Conservation (phyloP, 2,797 vertebrate species). For the Tapirus indicus region DNA sequence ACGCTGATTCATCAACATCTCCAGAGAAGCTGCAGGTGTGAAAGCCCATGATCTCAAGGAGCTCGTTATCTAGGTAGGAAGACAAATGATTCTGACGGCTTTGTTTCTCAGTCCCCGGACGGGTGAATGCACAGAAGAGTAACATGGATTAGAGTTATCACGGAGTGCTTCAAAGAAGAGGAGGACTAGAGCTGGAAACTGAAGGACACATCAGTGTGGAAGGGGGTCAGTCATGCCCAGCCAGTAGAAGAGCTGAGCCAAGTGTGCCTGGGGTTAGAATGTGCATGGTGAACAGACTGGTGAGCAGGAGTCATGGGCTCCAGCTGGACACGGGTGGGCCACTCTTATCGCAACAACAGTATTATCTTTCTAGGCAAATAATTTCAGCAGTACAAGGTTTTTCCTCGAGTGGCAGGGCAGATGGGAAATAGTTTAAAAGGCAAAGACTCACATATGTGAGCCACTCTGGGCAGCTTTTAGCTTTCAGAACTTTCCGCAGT, state of each 20-base stretch:
- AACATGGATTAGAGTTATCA: not conserved
- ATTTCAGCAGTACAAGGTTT: slow-evolving; percentile 79
- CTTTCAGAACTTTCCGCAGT: not conserved
- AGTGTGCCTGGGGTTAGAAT: not conserved
- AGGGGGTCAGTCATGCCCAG: not conserved
- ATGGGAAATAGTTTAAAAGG: slow-evolving; percentile 78
- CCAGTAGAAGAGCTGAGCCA: not conserved
- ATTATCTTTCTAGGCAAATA: slow-evolving; percentile 71
- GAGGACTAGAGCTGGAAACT: not conserved
- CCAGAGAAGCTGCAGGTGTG: not conserved
- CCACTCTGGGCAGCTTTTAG: not conserved
- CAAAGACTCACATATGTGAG: slow-evolving; percentile 49
- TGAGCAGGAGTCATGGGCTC: not conserved
- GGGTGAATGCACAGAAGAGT: not conserved
- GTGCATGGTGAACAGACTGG: not conserved
- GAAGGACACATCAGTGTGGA: not conserved
- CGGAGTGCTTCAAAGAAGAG: not conserved
- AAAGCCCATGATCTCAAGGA: not conserved
- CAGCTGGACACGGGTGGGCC: not conserved
- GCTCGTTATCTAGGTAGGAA: not conserved
- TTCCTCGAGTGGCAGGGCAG: slow-evolving; percentile 71
- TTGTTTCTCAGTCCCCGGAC: not conserved
- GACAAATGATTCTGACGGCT: not conserved
- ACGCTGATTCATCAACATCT: not conserved
- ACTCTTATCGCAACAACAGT: not conserved